Evolutionary conservation across 1,140 invertebrate genomes (phyloP), one percentile per base, ranked within the genome.

Genomic region (Listronotus bonariensis): DNA sequence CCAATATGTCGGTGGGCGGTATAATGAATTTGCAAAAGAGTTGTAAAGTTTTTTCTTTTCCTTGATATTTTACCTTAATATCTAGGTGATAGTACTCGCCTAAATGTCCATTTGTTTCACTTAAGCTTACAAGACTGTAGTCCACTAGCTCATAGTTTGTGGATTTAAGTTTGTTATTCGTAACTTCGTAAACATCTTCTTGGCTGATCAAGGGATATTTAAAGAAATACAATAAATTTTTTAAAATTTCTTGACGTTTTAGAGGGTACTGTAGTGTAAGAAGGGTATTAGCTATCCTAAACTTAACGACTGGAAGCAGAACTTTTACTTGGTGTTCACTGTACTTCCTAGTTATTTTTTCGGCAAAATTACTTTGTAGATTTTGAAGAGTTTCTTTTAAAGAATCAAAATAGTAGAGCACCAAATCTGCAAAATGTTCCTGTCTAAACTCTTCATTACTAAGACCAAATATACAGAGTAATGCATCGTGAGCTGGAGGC

Each of bases 51-150:
- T 53, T 8, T 7, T 32, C 31, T n/a, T 36, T 10, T 11, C 11
- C 40, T 40, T 60, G n/a, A 41, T 9, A 26, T 34, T 38, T 38
- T 31, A 53, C 32, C 6, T 31, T 26, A 10, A 66, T 34, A 38
- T 53, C n/a, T 4, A 66, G 38, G 15, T 57, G 38, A 26, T 40
- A 66, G 31, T 66, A 66, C 18, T 66, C 43, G n/a, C 64, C 64
- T 20, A 66, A 52, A 49, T 66, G 64, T 17, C 64, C 64, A 40
- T 66, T 66, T 18, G 18, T 53, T 48, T 60, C 48, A 40, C 20
- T 55, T 54, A 66, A 34, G 1, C 38, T 10, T 32, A 9, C 15
- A 12, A 66, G 20, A 6, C 12, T 12, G 51, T 57, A 66, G 20
- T 17, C 14, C 1, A 53, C 0, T 6, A 66, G 38, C 8, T 66